A percentile compares a stretch with the other conserved stretches of the same genome.
phyloP scores from a whole-genome alignment of 2,888 invertebrate genomes.

The Ophion ventricosus region DNA sequence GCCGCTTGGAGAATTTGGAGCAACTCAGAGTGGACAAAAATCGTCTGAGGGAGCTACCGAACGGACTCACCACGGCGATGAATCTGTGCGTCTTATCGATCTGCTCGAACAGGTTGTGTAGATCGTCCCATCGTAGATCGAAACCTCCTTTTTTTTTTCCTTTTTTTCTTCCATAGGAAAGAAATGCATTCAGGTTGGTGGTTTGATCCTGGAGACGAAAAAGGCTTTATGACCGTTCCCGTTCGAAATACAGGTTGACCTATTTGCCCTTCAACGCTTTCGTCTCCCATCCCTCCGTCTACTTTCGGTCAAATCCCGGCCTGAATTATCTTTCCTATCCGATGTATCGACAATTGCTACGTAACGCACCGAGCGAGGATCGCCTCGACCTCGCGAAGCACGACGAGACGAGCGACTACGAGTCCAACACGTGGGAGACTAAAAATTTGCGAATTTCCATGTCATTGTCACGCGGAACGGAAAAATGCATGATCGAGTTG shows the following conservation, averaged over 20 bases:
- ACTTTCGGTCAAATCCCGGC: slow-evolving; percentile 74
- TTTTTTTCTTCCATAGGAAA: slow-evolving; percentile 38
- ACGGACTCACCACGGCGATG: slow-evolving; percentile 76
- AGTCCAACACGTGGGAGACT: neutral
- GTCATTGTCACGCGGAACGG: slow-evolving; percentile 14
- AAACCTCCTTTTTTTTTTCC: slow-evolving; percentile 39
- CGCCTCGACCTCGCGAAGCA: slow-evolving; percentile 34
- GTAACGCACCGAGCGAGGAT: slow-evolving; percentile 21
- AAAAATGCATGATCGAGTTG: slow-evolving; percentile 72
- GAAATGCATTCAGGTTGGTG: slow-evolving; percentile 27
- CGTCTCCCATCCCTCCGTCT: slow-evolving; percentile 75
- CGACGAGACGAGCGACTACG: neutral
- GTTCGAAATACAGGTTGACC: slow-evolving; percentile 70
- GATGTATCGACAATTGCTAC: slow-evolving; percentile 73
- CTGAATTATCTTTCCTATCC: slow-evolving; percentile 80
- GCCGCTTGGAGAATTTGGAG: slow-evolving; percentile 75
- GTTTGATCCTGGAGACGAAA: slow-evolving; percentile 1
- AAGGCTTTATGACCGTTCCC: slow-evolving; percentile 26
- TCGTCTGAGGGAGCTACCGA: slow-evolving; percentile 77
- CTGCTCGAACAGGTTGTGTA: slow-evolving; percentile 78
- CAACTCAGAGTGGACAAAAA: slow-evolving; percentile 78
- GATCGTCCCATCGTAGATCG: slow-evolving; percentile 10
- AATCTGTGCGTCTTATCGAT: slow-evolving; percentile 75
- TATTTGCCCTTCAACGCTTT: slow-evolving; percentile 79
- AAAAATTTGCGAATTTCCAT: slow-evolving; percentile 65